A percentile compares a stretch with the other conserved stretches of the same genome.
Conservation (phyloP, 2,113 vertebrate species). For the Phocoena phocoena region DNA sequence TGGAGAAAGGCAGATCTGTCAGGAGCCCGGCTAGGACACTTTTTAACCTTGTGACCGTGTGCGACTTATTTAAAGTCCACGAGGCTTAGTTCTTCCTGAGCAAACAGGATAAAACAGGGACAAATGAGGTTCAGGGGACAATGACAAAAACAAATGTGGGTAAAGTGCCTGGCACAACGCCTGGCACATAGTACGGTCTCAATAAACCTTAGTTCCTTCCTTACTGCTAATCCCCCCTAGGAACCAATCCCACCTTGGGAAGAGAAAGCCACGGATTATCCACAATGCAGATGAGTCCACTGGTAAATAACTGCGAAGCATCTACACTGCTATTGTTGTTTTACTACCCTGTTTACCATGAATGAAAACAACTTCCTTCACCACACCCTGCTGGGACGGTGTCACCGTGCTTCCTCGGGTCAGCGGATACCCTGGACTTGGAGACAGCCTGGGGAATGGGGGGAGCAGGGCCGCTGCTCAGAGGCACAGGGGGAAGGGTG, state of each 20-base stretch:
- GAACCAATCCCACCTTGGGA: not conserved
- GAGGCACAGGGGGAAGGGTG: not conserved
- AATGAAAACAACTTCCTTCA: conserved; percentile 68
- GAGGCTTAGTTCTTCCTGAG: not conserved
- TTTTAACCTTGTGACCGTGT: not conserved
- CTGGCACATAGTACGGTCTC: not conserved
- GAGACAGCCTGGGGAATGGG: not conserved
- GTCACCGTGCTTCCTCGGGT: conserved; percentile 44
- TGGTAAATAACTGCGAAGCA: conserved; percentile 32
- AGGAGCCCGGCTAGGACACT: not conserved
- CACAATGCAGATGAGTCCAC: not conserved
- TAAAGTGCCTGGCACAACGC: not conserved
- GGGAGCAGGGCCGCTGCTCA: not conserved
- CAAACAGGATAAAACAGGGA: not conserved
- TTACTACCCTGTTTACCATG: conserved; percentile 72
- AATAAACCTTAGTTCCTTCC: not conserved
- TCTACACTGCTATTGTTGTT: conserved; percentile 39
- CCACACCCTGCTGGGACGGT: conserved; percentile 57
- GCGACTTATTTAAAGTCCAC: not conserved
- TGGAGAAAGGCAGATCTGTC: not conserved
- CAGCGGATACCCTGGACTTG: not conserved
- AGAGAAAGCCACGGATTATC: not conserved
- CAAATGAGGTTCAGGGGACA: not conserved
- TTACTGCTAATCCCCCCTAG: not conserved
- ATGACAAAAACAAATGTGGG: not conserved